Evolutionary conservation across 2,888 invertebrate species (phyloP), one percentile per base, ranked within the genome.

Genomic region (Sipha maydis): DNA sequence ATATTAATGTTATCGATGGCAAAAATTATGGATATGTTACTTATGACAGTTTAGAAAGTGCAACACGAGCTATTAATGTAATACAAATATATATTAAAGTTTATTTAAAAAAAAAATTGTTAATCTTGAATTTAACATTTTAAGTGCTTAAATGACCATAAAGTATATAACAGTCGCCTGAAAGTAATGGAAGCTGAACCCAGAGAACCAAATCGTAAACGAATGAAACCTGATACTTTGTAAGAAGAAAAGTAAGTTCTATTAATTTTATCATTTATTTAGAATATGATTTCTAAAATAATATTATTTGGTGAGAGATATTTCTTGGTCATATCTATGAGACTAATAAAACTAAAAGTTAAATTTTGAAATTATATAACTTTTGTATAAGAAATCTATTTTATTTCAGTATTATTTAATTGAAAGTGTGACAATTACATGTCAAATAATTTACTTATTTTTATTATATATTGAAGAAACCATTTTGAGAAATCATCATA

Each of bases 21-120:
- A 96, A 97, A 91, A 98, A 97, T 91, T 97, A 97, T 92, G 98
- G 98, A 0, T 98, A 97, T 92, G 98, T 97, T 11, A 96, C 97
- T 91, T 98, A 96, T 92, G 95, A 97, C 5, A 93, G 93, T 80
- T 93, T 93, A 85, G 94, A 95, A 71, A 95, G 96, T 90, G 98
- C 98, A 0, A 94, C 95, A 90, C 93, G 94, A 90, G 97, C 97
- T 1, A 96, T 96, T 79, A 93, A 93, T 92, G 95, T 95, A 92
- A 90, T 91, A 90, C 48, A 54, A 14, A 0, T 31, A 61, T 8
- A 76, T 11, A 41, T 75, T 2, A 41, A 21, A 61, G 41, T 80
- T 28, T 28, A 41, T 83, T n/a, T 21, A 69, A 34, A 48, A 54
- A 54, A 48, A 73, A 82, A 28, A 80, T 83, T 85, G 19, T 76